Evolutionary conservation across 2,888 invertebrate species (phyloP).

Genomic region (Coleophora deauratella): DNA sequence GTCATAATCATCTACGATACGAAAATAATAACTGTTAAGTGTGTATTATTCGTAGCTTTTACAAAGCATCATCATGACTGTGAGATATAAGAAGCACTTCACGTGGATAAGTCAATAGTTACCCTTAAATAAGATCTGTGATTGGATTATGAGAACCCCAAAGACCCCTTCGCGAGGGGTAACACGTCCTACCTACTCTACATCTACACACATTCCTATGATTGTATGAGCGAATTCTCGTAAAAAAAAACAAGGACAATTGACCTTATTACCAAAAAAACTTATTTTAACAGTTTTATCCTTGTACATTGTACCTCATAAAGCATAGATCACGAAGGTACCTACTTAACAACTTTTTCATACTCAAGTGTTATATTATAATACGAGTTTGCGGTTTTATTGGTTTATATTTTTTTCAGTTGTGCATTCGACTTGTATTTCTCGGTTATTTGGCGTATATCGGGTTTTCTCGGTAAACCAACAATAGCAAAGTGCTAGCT

Average conservation of each 20-base stretch:
- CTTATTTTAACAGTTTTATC: too few relatives aligned
- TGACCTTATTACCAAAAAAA: too few relatives aligned
- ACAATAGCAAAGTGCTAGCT: too few relatives aligned
- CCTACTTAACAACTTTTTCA: too few relatives aligned
- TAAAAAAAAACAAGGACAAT: too few relatives aligned
- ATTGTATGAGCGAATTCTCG: not conserved
- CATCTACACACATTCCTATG: not conserved
- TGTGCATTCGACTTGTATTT: too few relatives aligned
- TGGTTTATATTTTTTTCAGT: not conserved
- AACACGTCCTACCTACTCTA: conserved; percentile 1
- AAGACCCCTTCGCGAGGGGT: conserved; percentile 20
- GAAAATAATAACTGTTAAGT: conserved; percentile 2
- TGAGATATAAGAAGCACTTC: conserved; percentile 1
- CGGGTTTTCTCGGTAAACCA: too few relatives aligned
- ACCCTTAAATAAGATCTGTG: conserved; percentile 32
- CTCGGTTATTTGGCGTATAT: too few relatives aligned
- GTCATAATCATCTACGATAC: conserved; percentile 23
- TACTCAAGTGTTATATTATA: too few relatives aligned
- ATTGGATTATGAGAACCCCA: conserved; percentile 52
- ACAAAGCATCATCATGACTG: not conserved
- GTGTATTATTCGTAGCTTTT: not conserved
- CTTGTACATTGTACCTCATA: too few relatives aligned
- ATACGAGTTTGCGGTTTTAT: not conserved
- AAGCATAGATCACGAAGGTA: too few relatives aligned
- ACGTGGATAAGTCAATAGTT: conserved; percentile 13